Evolutionary conservation across 2,113 vertebrate species (phyloP), one percentile per base, ranked within the genome.

Genomic region (Suricata suricatta): DNA sequence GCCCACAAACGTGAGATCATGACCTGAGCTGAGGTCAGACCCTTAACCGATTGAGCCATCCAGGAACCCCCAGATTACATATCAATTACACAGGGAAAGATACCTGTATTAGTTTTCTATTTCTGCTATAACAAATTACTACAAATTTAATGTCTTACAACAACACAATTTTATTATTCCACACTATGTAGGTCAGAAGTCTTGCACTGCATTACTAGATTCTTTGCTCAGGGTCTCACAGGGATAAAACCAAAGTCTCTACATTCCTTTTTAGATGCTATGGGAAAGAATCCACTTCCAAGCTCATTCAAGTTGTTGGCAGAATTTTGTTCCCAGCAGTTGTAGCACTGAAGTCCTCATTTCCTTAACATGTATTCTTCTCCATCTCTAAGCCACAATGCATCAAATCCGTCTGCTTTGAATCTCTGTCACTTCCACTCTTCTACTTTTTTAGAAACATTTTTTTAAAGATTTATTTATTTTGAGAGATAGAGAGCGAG

Each of bases 101-200:
- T 76, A n/a, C 60, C 17, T 66, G 11, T 47, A 64, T 97, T 94
- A 4, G 2, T 50, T 92, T 94, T 90, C n/a, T 71, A 66, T 90
- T 92, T 91, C 66, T 90, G 35, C 76, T 44, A 29, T 79, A 57
- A 94, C 35, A 95, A 93, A 77, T 79, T 31, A 96, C 52, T 71
- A 66, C 76, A 83, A 54, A 82, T 10, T 79, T 91, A 66, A 1
- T 4, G 6, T 11, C 38, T 95, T 83, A 72, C 90, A 88, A 77
- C 81, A 96, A 29, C 12, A 87, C 77, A 76, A 68, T 80, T 69
- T 88, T 89, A 77, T 96, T 80, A 74, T 81, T 82, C 23, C 38
- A 66, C 23, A 92, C 16, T 92, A 69, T 88, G 41, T 29, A 66
- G 35, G 19, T 74, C 87, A 52, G 77, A 95, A 88, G 50, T 77